Evolutionary conservation across 2,797 vertebrate species (phyloP).

Genomic region (Sciaenops ocellatus): DNA sequence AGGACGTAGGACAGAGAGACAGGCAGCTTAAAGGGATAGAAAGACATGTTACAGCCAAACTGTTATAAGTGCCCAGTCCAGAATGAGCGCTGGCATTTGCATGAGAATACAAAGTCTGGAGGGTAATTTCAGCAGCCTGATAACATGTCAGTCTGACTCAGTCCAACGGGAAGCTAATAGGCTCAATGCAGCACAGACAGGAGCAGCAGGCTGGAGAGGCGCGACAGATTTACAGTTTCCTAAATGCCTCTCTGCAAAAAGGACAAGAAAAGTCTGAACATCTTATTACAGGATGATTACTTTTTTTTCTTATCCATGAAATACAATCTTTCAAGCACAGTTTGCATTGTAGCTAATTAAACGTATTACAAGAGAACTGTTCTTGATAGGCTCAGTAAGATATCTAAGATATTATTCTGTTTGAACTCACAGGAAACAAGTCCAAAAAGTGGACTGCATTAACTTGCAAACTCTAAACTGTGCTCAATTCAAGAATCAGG

Average conservation of each 20-base stretch:
- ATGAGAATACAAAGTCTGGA: conserved; percentile 58
- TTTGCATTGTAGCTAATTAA: not conserved
- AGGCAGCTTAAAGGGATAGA: not conserved
- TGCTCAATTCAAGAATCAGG: no score
- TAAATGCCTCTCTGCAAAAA: conserved; percentile 14
- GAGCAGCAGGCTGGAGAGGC: conserved; percentile 14
- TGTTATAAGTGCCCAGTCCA: conserved; percentile 22
- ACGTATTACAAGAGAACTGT: not conserved
- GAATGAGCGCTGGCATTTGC: conserved; percentile 51
- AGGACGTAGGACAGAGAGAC: conserved; percentile 16
- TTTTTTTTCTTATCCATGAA: not conserved
- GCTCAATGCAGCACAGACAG: conserved; percentile 21
- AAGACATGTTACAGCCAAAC: conserved; percentile 24
- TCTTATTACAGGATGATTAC: not conserved
- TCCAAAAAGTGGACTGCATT: not conserved
- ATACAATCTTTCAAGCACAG: not conserved
- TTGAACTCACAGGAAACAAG: no score
- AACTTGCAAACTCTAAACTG: no score
- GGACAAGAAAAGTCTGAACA: not conserved
- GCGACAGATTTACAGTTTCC: not conserved
- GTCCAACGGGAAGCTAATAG: conserved; percentile 55
- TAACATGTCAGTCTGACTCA: conserved; percentile 51
- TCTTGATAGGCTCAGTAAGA: not conserved
- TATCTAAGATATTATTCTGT: not conserved
- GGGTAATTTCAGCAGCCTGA: conserved; percentile 58